phyloP scores from a whole-genome alignment of 2,797 vertebrate genomes.

The Etheostoma nigrum region DNA sequence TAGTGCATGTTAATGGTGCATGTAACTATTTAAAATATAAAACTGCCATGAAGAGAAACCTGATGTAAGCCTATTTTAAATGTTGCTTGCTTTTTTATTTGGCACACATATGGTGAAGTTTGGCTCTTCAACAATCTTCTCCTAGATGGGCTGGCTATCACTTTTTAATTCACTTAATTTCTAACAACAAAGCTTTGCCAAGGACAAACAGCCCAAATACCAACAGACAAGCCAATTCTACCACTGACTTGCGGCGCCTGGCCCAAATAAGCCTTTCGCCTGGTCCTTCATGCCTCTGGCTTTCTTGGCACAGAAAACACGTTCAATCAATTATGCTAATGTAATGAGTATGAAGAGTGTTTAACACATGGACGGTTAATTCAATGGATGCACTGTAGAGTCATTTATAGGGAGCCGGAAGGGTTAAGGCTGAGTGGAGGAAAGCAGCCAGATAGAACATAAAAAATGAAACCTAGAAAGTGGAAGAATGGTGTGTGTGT shows the following conservation, averaged over 20 bases:
- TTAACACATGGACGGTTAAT: conserved; percentile 69
- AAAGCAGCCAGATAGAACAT: conserved; percentile 49
- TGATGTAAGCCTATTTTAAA: conserved; percentile 42
- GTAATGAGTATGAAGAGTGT: conserved; percentile 65
- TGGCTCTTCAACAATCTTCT: conserved; percentile 44
- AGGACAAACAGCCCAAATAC: conserved; percentile 71
- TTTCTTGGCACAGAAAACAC: conserved; percentile 67
- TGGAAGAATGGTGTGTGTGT: background rate
- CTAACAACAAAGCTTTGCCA: conserved; percentile 79
- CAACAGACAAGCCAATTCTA: conserved; percentile 66
- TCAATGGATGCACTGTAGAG: conserved; percentile 50
- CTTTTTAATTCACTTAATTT: conserved; percentile 79
- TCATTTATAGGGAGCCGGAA: conserved; percentile 54
- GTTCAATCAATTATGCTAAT: conserved; percentile 82
- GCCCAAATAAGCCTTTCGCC: conserved; percentile 60
- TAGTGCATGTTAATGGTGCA: conserved; percentile 46
- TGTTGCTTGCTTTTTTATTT: conserved; percentile 33
- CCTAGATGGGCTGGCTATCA: conserved; percentile 60
- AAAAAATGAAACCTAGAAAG: conserved; percentile 40
- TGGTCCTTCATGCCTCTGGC: conserved; percentile 67
- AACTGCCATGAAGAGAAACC: conserved; percentile 1
- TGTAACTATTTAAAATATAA: conserved; percentile 34
- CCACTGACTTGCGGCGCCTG: conserved; percentile 50
- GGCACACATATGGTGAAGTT: conserved; percentile 13
- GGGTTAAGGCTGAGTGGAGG: conserved; percentile 68